Evolutionary conservation across 1,140 invertebrate genomes (phyloP), one percentile per base, ranked within the genome.

Genomic region (Akabosia matsudoensis): DNA sequence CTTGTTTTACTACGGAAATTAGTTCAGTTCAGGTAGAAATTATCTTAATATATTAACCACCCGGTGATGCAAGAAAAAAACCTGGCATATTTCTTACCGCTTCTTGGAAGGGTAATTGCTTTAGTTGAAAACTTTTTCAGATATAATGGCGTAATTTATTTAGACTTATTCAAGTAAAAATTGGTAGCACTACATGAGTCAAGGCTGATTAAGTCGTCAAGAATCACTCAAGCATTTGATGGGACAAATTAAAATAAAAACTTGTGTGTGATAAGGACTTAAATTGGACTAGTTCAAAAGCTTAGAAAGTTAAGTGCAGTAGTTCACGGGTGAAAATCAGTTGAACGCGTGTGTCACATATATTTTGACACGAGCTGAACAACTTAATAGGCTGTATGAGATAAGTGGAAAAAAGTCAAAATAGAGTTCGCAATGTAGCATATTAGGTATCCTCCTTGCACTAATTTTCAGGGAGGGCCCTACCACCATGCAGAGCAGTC

Each of bases 401-500:
- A 45, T 56, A 22, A 56, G 22, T 13, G 22, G 54, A 56, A 22
- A 56, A 24, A 10, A 56, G n/a, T 7, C 18, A 7, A 56, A 56
- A 56, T 56, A 22, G 54, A 56, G 7, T 56, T 13, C 3, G 10
- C 24, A 56, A 3, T 56, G 54, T 22, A 10, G 7, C 37, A 45
- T 18, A 45, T 18, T 10, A 7, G 4, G 13, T 61, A 24, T 67
- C 61, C 28, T 28, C 61, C 61, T 61, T 24, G 61, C 24, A 28
- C 13, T 67, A 31, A 67, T 67, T 67, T 67, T 30, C 61, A 30
- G 61, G 61, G 61, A 67, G 61, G 61, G 61, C 61, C 61, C n/a
- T 67, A 3, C 24, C n/a, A 7, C 28, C 61, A 67, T 31, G 31
- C 61, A 1, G 10, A 2, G 61, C n/a, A 13, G 10, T 67, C 7